Evolutionary conservation across 2,888 invertebrate species (phyloP), one percentile per base, ranked within the genome.

Genomic region (Norana najaformis): DNA sequence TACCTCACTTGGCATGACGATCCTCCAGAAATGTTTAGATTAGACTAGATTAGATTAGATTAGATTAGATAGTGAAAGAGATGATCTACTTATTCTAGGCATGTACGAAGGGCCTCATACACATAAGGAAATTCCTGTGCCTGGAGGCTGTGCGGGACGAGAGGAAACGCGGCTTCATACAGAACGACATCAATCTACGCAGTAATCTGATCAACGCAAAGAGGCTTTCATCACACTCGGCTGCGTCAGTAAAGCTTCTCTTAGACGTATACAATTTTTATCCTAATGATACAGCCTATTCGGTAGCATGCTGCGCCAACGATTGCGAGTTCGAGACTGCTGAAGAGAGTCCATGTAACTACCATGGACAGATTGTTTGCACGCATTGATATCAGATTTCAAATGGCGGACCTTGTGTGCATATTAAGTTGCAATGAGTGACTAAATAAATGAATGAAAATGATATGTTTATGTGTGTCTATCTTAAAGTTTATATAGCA

Each of bases 121-220:
- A 98, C 95, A 97, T 98, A 93, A 98, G 98, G 96, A 98, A 98
- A 95, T 98, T 97, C 95, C 96, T 98, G 93, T 98, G 98, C 95
- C 97, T 97, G 94, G 97, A 97, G 95, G 97, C 98, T 89, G 96
- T 96, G 94, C 97, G 97, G 95, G 96, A 96, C 93, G 96, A 96
- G 90, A 93, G 94, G 89, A 93, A 93, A 90, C 92, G 94, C 37
- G 94, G 94, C n/a, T 92, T 94, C 88, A 91, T 94, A 20, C 85
- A 85, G 83, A 47, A 36, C 39, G 90, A 89, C 16, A 85, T 85
- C 37, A 47, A 82, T 23, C 90, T 90, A 16, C 37, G 90, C 11
- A 89, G 85, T 23, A 85, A 37, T 16, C 35, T 85, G 2, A 16
- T 37, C 23, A 85, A 37, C 37, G 34, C 37, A 1, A 85, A 85